Base-by-base conservation (phyloP, 2,113 vertebrate species). In the Steatornis caripensis region DNA sequence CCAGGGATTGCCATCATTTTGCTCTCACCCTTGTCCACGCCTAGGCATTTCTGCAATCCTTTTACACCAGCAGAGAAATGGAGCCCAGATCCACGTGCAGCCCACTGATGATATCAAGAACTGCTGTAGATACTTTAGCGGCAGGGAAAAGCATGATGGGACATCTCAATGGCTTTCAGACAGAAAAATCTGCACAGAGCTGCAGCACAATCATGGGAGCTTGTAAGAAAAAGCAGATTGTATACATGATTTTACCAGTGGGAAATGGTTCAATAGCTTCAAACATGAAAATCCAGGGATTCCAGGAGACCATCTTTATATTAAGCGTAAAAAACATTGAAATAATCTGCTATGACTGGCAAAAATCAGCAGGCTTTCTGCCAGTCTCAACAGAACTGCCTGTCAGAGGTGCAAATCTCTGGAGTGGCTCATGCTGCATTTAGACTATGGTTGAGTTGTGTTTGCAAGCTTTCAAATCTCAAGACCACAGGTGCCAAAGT, bases 341-440 rank as follows among this genome's bases (percentile, higher is more conserved):
- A 90, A 61, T 41, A 53, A 62, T 78, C 76, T 81, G 30, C 57
- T 32, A 78, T 11, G 30, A 71, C 34, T 81, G 57, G 45, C 60
- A 95, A 88, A 93, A 81, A 92, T 87, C 71, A 78, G 10, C 11
- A 87, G 34, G 34, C 43, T 87, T 87, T n/a, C 41, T 94, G 22
- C 48, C 76, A 91, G 43, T 64, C 48, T 78, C 89, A 89, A 64
- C 34, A 95, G 74, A 87, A 46, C 21, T 64, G 60, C 43, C 49
- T 66, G 60, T 36, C 26, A 89, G 60, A 89, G 46, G 46, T 87
- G 39, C 51, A 95, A 57, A 87, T 58, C 71, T 86, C 75, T 61
- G 24, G 13, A 71, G 9, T 49, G 76, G 19, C 23, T 89, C 53
- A 48, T 10, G 27, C 43, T 62, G 24, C 37, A 27, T 58, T 83